Conservation (phyloP, 1,140 invertebrate species). For the Lordiphosa stackelbergi region DNA sequence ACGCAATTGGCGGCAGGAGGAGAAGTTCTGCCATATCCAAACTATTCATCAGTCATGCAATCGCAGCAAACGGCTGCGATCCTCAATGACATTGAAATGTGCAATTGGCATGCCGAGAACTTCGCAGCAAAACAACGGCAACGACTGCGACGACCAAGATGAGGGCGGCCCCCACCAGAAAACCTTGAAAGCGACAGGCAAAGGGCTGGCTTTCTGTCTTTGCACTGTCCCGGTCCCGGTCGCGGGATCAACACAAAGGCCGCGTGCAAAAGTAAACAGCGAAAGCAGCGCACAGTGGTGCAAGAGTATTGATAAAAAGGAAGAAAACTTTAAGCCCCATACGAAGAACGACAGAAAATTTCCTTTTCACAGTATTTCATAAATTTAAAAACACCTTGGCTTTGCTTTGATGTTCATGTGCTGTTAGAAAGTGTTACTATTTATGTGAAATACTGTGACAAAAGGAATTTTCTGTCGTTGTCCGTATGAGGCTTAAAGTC, state of each 20-base stretch:
- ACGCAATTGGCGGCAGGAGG: slow-evolving; percentile 6
- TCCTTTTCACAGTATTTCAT: too few species aligned
- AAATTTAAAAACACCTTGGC: too few species aligned
- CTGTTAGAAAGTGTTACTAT: too few species aligned
- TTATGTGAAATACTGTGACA: too few species aligned
- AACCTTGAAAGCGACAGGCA: slow-evolving; percentile 51
- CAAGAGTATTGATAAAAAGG: neutral
- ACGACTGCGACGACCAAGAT: slow-evolving; percentile 14
- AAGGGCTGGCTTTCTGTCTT: slow-evolving; percentile 29
- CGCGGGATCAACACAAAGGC: slow-evolving; percentile 67
- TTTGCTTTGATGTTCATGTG: too few species aligned
- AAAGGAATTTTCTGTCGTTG: too few species aligned
- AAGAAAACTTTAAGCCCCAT: too few species aligned
- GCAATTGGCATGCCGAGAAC: slow-evolving; percentile 62
- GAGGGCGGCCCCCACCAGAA: slow-evolving; percentile 36
- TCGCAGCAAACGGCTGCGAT: slow-evolving; percentile 46
- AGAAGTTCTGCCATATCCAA: slow-evolving; percentile 7
- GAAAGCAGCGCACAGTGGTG: slow-evolving; percentile 23
- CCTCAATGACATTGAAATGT: slow-evolving; percentile 72
- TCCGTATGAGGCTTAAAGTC: too few species aligned
- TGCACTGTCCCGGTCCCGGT: slow-evolving; percentile 20
- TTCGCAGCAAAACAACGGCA: slow-evolving; percentile 14
- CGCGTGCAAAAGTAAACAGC: slow-evolving; percentile 65
- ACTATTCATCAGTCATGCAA: slow-evolving; percentile 54
- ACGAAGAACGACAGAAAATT: too few species aligned